These are phyloP conservation scores for Ia io DNA, from an alignment of 2,113 vertebrate genomes.

Conservation along the genomic window DNA sequence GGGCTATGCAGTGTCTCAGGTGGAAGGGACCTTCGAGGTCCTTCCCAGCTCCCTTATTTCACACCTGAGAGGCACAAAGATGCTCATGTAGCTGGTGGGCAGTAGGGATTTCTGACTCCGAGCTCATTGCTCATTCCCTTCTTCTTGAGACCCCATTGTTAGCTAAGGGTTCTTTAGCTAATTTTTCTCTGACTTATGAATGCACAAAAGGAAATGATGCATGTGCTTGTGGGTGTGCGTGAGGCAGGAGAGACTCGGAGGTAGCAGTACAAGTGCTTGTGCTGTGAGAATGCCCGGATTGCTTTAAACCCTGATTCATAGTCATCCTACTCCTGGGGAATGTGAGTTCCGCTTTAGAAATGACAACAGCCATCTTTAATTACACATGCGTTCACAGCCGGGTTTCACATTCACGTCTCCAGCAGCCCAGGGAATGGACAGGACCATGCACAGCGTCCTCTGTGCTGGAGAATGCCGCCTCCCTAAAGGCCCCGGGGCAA, in stretches of 20 bases:
- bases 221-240: background rate
- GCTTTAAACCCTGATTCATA: background rate
- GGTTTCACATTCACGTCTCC: background rate
- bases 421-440: background rate
- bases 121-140: background rate
- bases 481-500: background rate
- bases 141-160: background rate
- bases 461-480: background rate
- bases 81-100: background rate
- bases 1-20: background rate
- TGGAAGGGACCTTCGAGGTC: background rate
- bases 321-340: background rate
- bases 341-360: slow-evolving; percentile 7
- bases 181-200: slow-evolving; percentile 35
- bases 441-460: background rate
- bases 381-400: slow-evolving; percentile 1
- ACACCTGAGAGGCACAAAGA: background rate
- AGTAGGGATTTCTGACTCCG: background rate
- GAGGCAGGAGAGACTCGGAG: background rate
- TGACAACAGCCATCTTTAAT: background rate
- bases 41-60: background rate
- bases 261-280: background rate
- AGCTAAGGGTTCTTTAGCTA: too few relatives aligned
- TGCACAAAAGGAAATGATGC: background rate
- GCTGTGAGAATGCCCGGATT: background rate